A percentile compares a stretch with the other conserved stretches of the same genome.
phyloP scores from a whole-genome alignment of 2,888 invertebrate genomes.

The Antheraea assamensis region DNA sequence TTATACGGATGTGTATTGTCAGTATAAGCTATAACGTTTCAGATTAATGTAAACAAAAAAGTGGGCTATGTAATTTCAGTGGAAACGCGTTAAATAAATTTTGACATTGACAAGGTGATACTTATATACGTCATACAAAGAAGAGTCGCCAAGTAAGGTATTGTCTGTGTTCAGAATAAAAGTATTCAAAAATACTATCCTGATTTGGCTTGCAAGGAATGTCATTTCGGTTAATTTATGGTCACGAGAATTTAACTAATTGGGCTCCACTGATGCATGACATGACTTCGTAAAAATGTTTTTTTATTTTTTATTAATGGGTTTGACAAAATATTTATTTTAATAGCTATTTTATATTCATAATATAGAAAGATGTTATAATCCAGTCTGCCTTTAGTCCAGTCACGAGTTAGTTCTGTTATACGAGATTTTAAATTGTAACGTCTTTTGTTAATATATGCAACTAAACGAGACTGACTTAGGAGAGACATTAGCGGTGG shows the following conservation, averaged over 20 bases:
- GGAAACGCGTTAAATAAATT: neutral
- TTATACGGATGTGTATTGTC: neutral
- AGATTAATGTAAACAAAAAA: neutral
- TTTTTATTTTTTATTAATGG: neutral
- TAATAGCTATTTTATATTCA: neutral
- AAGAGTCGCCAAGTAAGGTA: slow-evolving; percentile 37
- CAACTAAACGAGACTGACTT: neutral
- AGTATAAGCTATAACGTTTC: neutral
- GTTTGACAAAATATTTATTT: neutral
- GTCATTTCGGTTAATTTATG: slow-evolving; percentile 59
- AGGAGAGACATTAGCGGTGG: neutral
- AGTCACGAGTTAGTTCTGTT: neutral
- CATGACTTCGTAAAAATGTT: neutral
- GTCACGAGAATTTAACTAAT: slow-evolving; percentile 51
- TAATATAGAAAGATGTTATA: too few relatives aligned
- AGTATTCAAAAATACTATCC: slow-evolving; percentile 16
- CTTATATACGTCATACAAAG: neutral
- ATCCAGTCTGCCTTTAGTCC: neutral
- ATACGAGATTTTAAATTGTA: neutral
- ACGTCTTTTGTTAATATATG: neutral
- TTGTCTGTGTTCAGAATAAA: slow-evolving; percentile 33
- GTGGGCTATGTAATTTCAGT: neutral
- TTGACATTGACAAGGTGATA: neutral
- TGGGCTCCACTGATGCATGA: slow-evolving; percentile 30
- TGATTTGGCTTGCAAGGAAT: slow-evolving; percentile 13